Conservation (phyloP, 2,113 vertebrate species). For the Elachura formosa region DNA sequence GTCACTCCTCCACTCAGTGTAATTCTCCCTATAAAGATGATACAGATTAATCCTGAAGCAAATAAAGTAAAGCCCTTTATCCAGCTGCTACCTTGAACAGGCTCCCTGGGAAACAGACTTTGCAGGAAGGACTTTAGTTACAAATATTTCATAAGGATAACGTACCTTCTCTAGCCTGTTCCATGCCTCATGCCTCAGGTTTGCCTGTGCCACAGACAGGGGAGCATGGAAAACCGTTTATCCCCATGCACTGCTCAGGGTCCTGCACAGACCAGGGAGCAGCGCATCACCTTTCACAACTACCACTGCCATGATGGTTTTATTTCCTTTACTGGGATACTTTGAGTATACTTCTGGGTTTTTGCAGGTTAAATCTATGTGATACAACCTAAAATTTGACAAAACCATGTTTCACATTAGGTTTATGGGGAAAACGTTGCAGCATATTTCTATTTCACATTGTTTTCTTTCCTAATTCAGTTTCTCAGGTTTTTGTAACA, state of each 20-base stretch:
- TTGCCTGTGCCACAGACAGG: neutral
- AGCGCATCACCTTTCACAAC: neutral
- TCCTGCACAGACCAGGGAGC: neutral
- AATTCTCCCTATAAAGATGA: neutral
- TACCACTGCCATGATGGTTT: neutral
- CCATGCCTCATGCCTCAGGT: neutral
- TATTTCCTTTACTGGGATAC: neutral
- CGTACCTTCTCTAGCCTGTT: neutral
- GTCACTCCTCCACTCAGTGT: neutral
- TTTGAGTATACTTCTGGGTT: neutral
- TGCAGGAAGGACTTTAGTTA: neutral
- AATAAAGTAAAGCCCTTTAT: neutral
- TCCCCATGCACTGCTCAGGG: neutral
- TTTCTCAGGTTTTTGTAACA: neutral
- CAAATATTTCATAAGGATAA: neutral
- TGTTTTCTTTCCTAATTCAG: neutral
- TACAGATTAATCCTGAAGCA: neutral
- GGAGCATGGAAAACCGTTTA: neutral
- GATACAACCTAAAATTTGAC: neutral
- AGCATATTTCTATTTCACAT: neutral
- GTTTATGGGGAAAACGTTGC: neutral
- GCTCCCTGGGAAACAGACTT: neutral
- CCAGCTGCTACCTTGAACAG: neutral
- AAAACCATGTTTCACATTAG: neutral
- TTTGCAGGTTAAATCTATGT: neutral